Conservation (phyloP, 2,888 invertebrate species). For the Drosophila suboccidentalis region DNA sequence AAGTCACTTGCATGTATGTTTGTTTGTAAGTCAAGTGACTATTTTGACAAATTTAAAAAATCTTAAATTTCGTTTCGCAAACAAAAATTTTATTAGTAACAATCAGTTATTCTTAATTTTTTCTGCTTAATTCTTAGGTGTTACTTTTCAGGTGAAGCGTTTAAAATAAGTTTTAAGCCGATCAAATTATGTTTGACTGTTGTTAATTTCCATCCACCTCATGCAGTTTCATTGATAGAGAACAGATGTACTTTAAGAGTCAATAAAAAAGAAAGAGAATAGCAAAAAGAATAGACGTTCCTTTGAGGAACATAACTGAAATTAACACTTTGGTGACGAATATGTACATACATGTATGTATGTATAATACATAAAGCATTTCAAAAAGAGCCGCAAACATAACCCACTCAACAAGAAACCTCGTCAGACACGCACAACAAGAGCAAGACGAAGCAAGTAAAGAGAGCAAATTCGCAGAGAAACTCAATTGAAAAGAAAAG, state of each 20-base stretch:
- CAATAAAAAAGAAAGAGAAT: not conserved
- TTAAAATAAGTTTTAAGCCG: too few species aligned
- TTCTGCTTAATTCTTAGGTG: not conserved
- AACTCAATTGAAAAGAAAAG: constrained; percentile 23
- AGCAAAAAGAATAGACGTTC: not conserved
- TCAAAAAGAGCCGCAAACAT: constrained; percentile 5
- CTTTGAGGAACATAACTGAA: not conserved
- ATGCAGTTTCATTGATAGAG: not conserved
- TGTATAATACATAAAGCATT: not conserved
- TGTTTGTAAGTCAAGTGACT: too few species aligned
- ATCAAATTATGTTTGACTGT: not conserved
- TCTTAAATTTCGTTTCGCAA: too few species aligned
- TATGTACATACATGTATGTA: not conserved
- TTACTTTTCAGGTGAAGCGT: too few species aligned
- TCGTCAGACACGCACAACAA: constrained; percentile 23
- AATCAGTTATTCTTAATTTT: not conserved
- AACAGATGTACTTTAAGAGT: not conserved
- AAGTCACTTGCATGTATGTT: too few species aligned
- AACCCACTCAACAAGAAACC: constrained; percentile 28
- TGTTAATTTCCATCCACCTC: not conserved
- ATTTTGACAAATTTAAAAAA: too few species aligned
- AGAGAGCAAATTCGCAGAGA: constrained; percentile 21
- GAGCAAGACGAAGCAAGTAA: constrained; percentile 6
- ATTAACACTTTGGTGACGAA: not conserved
- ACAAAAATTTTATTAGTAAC: too few species aligned